A percentile compares a stretch with the other conserved stretches of the same genome.
These are phyloP conservation scores for Corythornis leucogaster DNA, from an alignment of 2,797 vertebrate species.

Conservation along the genomic window DNA sequence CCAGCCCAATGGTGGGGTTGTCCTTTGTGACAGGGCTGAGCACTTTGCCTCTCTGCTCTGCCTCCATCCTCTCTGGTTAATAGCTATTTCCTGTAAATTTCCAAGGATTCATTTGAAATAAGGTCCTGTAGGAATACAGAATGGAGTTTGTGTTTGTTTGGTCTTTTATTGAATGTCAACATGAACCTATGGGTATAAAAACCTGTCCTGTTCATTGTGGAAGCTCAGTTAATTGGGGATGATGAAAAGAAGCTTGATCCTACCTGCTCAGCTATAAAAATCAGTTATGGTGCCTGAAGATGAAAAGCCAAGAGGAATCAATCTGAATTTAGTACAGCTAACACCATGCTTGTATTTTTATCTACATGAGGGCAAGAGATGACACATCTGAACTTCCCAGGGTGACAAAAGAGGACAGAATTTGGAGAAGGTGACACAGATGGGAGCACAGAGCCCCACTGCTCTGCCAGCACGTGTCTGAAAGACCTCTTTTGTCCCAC, in stretches of 20 bases:
- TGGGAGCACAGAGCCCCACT: neutral
- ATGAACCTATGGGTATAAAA: neutral
- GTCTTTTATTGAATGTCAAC: neutral
- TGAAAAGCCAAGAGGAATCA: neutral
- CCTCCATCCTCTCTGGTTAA: neutral
- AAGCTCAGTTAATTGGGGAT: neutral
- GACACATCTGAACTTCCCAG: neutral
- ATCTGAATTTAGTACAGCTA: conserved; percentile 2
- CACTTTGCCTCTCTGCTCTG: neutral
- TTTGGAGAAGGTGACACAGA: neutral
- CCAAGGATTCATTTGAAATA: neutral
- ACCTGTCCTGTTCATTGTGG: neutral
- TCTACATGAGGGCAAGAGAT: neutral
- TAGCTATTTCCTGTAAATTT: neutral
- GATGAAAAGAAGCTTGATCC: conserved; percentile 4
- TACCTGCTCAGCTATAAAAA: neutral
- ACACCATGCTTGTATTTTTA: neutral
- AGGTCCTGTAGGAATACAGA: neutral
- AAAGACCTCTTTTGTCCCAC: neutral
- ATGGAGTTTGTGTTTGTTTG: neutral
- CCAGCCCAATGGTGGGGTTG: neutral
- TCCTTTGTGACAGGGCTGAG: neutral
- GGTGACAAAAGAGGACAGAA: neutral
- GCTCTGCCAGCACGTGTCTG: neutral
- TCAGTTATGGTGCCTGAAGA: neutral